Evolutionary conservation across 2,888 invertebrate species (phyloP), one percentile per base, ranked within the genome.

Genomic region (Polydrusus cervinus): DNA sequence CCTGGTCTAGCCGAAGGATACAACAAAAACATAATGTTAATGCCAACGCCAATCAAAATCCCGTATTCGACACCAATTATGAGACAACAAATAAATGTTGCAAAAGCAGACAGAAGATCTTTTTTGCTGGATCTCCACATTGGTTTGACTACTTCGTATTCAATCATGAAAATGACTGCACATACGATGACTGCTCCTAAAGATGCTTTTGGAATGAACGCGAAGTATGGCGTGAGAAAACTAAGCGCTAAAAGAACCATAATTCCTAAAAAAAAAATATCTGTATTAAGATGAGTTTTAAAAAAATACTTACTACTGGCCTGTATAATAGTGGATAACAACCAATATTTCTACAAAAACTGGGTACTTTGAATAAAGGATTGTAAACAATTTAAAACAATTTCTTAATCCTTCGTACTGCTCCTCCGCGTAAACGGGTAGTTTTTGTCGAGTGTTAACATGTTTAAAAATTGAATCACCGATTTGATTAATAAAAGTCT

Each of bases 81-180:
- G 13, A 97, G 89, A 78, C 97, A 97, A 20, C 94, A 87, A 0
- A 94, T 88, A 86, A 97, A 97, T 0, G 97, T 97, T 0, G 94
- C 93, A 77, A 92, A 90, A 75, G 95, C 94, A 0, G 96, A 95
- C 3, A 95, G 90, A 78, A 95, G 89, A 79, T 97, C 97, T 79
- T 92, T 91, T 78, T 94, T 92, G 77, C 93, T 93, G 0, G 95
- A 94, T 13, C 92, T 91, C 95, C 95, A 96, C 91, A 95, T 93
- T 0, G 95, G 93, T 81, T 94, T 93, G 0, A 95, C 92, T 8
- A 94, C 94, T 89, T 95, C 95, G 85, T 95, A 96, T 87, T 97
- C 96, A 83, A 97, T 95, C 96, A 97, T 97, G 87, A 95, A 96
- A 85, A 97, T 93, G 77, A 98, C 97, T 80, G 98, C 97, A 85